Base-by-base conservation (phyloP, 2,113 vertebrate genomes). In the Lepus timidus region DNA sequence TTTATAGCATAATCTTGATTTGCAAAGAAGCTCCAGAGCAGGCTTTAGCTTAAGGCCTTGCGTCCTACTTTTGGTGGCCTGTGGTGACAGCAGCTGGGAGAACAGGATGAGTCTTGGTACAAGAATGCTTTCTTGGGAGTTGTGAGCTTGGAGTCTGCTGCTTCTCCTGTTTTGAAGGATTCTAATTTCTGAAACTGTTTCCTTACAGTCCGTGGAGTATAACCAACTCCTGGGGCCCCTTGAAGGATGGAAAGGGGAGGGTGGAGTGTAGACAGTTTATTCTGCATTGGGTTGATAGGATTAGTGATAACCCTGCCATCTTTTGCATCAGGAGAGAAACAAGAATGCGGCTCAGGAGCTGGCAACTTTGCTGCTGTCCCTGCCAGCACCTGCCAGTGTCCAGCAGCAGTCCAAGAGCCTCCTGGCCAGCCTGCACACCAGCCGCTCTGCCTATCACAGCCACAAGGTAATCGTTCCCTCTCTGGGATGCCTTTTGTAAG, bases 371-470 rank as follows among this genome's bases (percentile, higher is more conserved):
- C 98, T 99, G 39, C 98, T 99, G 10, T 99, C 99, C 36, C 99
- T 99, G 98, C 99, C 99, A 2, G 99, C 99, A 8, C 99, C 99
- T 68, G 97, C 99, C 93, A 99, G 99, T 0, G 99, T 99, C 95
- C 99, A 99, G 97, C 99, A 99, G 96, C 99, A 99, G 95, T 99
- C 99, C 82, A 99, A 99, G 98, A 99, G 99, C 82, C 99, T 99
- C 23, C 97, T 99, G 97, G 99, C 99, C 39, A 99, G 99, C 96
- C 97, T 99, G 96, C 99, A 99, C 97, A 99, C 99, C 96, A 99
- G 99, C 97, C 99, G 99, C 93, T 99, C 99, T 0, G 99, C 99
- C 1, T 99, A 99, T 97, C 99, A 99, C 97, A 99, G 99, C 98
- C 99, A 99, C 98, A 99, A 99, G 99, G 99, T 99, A 98, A 67